Conservation (phyloP, 2,797 vertebrate species). For the Xenops minutus region DNA sequence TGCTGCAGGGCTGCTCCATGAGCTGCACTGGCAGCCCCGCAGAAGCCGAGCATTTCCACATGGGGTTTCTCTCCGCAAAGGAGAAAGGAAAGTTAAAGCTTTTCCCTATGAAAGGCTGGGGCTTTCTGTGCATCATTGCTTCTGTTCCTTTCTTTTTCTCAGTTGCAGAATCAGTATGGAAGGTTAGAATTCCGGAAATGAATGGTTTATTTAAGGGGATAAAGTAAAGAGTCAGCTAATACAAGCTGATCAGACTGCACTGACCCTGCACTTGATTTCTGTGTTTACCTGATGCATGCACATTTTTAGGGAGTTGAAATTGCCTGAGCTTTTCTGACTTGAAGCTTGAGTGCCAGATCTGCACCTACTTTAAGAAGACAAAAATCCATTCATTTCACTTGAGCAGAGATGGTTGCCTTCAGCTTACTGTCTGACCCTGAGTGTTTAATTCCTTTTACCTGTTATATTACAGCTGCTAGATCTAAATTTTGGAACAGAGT, state of each 20-base stretch:
- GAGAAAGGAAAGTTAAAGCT: neutral
- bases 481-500: neutral
- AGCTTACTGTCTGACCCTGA: neutral
- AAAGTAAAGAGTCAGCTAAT: neutral
- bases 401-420: neutral
- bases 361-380: neutral
- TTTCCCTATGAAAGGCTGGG: neutral
- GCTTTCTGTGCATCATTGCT: neutral
- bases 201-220: neutral
- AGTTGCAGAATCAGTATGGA: neutral
- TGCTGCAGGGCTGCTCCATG: neutral
- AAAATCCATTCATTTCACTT: neutral
- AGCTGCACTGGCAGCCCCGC: accelerated
- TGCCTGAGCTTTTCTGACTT: neutral
- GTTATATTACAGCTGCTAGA: neutral
- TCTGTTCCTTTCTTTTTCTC: neutral
- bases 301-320: neutral
- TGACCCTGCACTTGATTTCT: neutral
- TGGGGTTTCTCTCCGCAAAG: neutral
- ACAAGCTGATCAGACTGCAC: neutral
- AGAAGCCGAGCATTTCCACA: accelerated
- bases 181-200: neutral
- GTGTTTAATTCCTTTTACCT: neutral
- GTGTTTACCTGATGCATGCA: neutral
- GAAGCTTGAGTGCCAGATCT: neutral